These are phyloP conservation scores for Notolepis coatsorum DNA, from an alignment of 2,797 vertebrate species.

Conservation along the genomic window DNA sequence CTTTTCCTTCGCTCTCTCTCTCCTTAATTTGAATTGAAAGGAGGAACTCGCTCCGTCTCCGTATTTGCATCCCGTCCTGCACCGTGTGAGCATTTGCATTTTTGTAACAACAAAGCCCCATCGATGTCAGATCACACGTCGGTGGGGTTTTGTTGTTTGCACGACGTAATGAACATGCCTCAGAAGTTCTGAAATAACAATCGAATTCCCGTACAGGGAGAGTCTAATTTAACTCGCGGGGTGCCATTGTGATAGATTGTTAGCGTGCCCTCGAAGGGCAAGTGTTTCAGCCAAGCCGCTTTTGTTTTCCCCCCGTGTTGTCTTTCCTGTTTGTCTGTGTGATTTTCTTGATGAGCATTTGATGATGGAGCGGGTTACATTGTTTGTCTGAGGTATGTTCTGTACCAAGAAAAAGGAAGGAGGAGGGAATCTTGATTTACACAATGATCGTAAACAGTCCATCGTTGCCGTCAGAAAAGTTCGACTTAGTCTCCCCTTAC, in stretches of 20 bases:
- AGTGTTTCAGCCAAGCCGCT: conserved; percentile 33
- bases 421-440: background rate
- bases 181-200: conserved; percentile 78
- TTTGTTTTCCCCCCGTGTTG: conserved; percentile 12
- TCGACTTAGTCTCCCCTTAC: too few relatives aligned
- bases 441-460: background rate
- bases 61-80: conserved; percentile 66
- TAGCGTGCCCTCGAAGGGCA: conserved; percentile 48
- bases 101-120: conserved; percentile 82
- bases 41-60: conserved; percentile 62
- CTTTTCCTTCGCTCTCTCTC: conserved; percentile 53
- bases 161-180: conserved; percentile 75
- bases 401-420: background rate
- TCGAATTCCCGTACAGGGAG: conserved; percentile 75
- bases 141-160: conserved; percentile 72
- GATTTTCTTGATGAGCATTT: conserved; percentile 36
- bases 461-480: background rate
- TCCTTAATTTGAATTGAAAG: conserved; percentile 78
- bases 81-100: conserved; percentile 78
- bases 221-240: conserved; percentile 68
- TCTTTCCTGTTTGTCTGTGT: background rate
- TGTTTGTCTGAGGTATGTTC: background rate
- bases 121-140: conserved; percentile 76
- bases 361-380: conserved; percentile 24
- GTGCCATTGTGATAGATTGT: conserved; percentile 47